phyloP scores from a whole-genome alignment of 2,888 invertebrate genomes.

The Eristalis arbustorum region DNA sequence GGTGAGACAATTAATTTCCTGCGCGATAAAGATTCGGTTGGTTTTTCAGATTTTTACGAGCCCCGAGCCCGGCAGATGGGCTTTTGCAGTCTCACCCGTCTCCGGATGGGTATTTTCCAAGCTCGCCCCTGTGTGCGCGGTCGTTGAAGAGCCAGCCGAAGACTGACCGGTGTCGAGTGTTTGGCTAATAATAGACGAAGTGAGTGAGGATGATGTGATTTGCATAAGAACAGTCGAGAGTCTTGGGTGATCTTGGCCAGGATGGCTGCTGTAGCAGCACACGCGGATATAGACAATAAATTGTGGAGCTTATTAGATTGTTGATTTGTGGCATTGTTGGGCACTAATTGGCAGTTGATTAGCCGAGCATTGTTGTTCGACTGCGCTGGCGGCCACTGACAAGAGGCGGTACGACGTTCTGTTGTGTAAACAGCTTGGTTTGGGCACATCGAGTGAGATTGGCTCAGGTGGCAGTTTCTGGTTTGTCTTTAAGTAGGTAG shows the following conservation, averaged over 20 bases:
- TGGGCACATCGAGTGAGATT: background rate
- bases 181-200: background rate
- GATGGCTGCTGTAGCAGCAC: slow-evolving; percentile 3
- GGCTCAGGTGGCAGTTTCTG: background rate
- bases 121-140: background rate
- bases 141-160: slow-evolving; percentile 29
- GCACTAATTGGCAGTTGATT: slow-evolving; percentile 59
- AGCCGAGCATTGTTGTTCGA: slow-evolving; percentile 42
- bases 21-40: slow-evolving; percentile 10
- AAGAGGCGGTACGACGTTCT: slow-evolving; percentile 12
- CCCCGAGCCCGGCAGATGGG: slow-evolving; percentile 18
- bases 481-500: background rate
- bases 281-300: slow-evolving; percentile 28
- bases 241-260: slow-evolving; percentile 13
- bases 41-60: slow-evolving; percentile 7
- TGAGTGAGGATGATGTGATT: slow-evolving; percentile 30
- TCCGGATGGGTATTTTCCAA: background rate
- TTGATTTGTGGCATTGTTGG: slow-evolving; percentile 61
- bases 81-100: slow-evolving; percentile 4
- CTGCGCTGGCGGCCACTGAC: background rate
- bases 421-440: background rate
- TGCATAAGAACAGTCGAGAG: slow-evolving; percentile 30
- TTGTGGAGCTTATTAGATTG: slow-evolving; percentile 56
- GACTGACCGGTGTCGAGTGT: slow-evolving; percentile 1
- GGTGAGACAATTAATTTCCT: slow-evolving; percentile 28